Evolutionary conservation across 2,888 invertebrate species (phyloP), one percentile per base, ranked within the genome.

Genomic region (Priocnemis perturbator): DNA sequence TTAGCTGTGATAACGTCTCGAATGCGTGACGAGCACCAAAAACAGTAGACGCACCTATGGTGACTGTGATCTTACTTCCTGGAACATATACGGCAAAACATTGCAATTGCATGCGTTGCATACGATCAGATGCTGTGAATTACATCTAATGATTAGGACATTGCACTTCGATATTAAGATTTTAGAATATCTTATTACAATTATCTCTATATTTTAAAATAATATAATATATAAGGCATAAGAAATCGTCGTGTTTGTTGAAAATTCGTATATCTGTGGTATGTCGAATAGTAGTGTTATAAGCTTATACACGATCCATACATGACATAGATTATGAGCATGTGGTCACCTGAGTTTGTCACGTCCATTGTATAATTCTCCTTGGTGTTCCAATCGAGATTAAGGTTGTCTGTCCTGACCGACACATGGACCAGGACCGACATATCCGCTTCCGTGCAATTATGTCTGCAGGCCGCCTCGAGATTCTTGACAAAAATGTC

Each of bases 11-110:
- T 56, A 96, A 90, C 0, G 95, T 94, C 88, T 96, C 96, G 57
- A 96, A 87, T 0, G 91, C 95, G 82, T 96, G 95, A 0, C 96
- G 91, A 0, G 93, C 94, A 0, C 95, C 96, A 84, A 92, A 96
- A 3, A 94, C 92, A 0, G 93, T 94, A 47, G 89, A 88, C 0
- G 93, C 92, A 21, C 86, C 86, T 45, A 94, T 91, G 30, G 90
- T 90, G 0, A 93, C 92, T 60, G 89, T 89, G 1, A 93, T 90
- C 70, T 89, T 88, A 20, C 87, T 89, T 48, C 89, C 94, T 91
- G 69, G 3, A 55, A 55, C 21, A 53, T 17, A 44, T 19, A 53
- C n/a, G n/a, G n/a, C n/a, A n/a, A n/a, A n/a, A n/a, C n/a, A n/a
- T n/a, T n/a, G n/a, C n/a, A n/a, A n/a, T n/a, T n/a, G n/a, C n/a